phyloP scores from a whole-genome alignment of 2,113 vertebrate genomes.

The Festucalex cinctus region DNA sequence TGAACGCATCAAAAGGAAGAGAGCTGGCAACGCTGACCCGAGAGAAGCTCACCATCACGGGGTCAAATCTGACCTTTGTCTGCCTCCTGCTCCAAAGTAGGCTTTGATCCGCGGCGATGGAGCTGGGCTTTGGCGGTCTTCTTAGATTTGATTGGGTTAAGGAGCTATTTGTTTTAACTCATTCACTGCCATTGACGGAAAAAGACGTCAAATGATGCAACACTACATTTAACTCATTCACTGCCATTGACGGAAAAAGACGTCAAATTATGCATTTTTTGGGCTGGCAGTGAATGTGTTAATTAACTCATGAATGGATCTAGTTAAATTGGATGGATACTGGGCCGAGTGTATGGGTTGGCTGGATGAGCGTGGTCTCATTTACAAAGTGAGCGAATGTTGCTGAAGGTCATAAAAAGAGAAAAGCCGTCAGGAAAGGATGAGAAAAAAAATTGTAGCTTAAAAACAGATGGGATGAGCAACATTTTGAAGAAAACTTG shows the following conservation, averaged over 20 bases:
- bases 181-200: too few species aligned
- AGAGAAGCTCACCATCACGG: conserved; percentile 1
- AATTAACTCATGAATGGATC: conserved; percentile 64
- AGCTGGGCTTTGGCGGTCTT: conserved; percentile 23
- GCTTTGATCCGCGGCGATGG: conserved; percentile 21
- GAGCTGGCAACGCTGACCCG: background rate
- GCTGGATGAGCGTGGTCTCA: background rate
- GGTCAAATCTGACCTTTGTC: conserved; percentile 11
- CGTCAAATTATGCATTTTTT: too few species aligned
- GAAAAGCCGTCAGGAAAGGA: too few species aligned
- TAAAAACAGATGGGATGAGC: too few species aligned
- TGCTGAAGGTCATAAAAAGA: too few species aligned
- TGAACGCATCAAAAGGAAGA: conserved; percentile 2
- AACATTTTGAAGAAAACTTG: background rate
- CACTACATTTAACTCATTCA: too few species aligned
- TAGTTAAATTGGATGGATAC: conserved; percentile 37
- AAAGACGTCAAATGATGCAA: too few species aligned
- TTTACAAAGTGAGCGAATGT: conserved; percentile 15
- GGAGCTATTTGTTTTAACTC: conserved; percentile 69
- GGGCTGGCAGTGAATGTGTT: too few species aligned
- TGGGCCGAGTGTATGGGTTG: background rate
- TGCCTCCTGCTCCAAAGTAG: conserved; percentile 15
- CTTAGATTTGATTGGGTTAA: conserved; percentile 61
- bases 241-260: too few species aligned
- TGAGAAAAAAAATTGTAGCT: too few species aligned